A percentile compares a stretch with the other conserved stretches of the same genome.
These are phyloP conservation scores for Onychomys arenicola DNA, from an alignment of 2,797 vertebrate genomes.

Conservation along the genomic window DNA sequence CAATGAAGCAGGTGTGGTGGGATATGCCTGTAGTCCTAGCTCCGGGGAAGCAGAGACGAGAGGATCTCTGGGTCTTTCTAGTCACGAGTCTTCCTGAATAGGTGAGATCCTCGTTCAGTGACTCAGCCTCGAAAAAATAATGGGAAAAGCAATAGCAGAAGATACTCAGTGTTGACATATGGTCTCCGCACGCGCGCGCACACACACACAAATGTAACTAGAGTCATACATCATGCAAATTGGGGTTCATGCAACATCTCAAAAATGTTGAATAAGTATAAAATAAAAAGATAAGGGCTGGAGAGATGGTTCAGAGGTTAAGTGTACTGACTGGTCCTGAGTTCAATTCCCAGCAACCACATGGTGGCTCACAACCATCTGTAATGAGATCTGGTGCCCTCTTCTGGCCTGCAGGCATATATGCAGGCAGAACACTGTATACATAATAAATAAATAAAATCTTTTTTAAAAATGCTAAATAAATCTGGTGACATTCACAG, in stretches of 20 bases:
- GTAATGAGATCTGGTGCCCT: too few species aligned
- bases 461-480: too few species aligned
- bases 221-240: not conserved
- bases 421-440: too few species aligned
- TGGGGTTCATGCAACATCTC: not conserved
- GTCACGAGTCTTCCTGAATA: not conserved
- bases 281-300: not conserved
- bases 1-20: not conserved
- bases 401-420: too few species aligned
- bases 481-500: slow-evolving; percentile 14
- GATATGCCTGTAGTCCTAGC: not conserved
- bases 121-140: not conserved
- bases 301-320: too few species aligned
- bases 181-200: not conserved
- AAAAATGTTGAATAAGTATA: slow-evolving; percentile 6
- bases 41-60: not conserved
- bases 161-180: not conserved
- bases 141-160: not conserved
- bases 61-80: not conserved
- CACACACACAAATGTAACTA: not conserved
- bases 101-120: not conserved
- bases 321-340: too few species aligned
- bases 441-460: too few species aligned
- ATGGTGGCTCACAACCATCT: too few species aligned
- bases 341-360: too few species aligned